Base-by-base conservation (phyloP, 1,140 invertebrate species). In the Cephus cinctus region DNA sequence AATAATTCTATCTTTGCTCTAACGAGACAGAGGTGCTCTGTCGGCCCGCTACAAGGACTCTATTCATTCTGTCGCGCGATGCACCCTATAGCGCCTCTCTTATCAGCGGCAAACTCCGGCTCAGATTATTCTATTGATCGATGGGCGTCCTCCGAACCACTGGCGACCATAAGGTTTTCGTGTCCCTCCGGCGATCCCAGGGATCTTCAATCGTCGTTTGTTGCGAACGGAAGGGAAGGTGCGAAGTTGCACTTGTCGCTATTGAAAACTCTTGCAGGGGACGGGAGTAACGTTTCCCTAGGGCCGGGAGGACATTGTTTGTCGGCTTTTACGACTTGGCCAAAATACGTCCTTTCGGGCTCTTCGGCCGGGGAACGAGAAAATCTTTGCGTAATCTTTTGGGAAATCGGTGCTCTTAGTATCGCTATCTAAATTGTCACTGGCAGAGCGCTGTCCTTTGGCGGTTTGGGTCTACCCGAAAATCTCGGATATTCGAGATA, bases 291-390 rank as follows among this genome's bases (percentile, higher is more conserved):
- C n/a, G n/a, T n/a, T n/a, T n/a, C n/a, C n/a, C n/a, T n/a, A n/a
- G n/a, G n/a, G n/a, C 5, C 5, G 32, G 14, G 5, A 5, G 14
- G 5, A 52, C 48, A 60, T 60, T 46, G 45, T 50, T 60, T 53
- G 57, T 36, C 43, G 46, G 56, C 57, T 59, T 60, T 59, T 60
- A 59, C 59, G 52, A 59, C 56, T 46, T 50, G 57, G 39, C 55
- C 53, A 51, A 51, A 60, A 52, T 56, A 60, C 59, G 57, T n/a
- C 32, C 12, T 15, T 5, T 14, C 31, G 22, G 25, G 22, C 9
- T 25, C 34, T 46, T 59, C 31, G 27, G 31, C 36, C 34, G 27
- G n/a, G n/a, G n/a, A n/a, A n/a, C n/a, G n/a, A n/a, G n/a, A n/a
- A n/a, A n/a, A n/a, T n/a, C 38, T 59, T 59, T 59, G 52, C 38